A percentile compares a stretch with the other conserved stretches of the same genome.
These are phyloP conservation scores for Arctocebus calabarensis DNA, from an alignment of 2,797 vertebrate genomes.

Conservation along the genomic window DNA sequence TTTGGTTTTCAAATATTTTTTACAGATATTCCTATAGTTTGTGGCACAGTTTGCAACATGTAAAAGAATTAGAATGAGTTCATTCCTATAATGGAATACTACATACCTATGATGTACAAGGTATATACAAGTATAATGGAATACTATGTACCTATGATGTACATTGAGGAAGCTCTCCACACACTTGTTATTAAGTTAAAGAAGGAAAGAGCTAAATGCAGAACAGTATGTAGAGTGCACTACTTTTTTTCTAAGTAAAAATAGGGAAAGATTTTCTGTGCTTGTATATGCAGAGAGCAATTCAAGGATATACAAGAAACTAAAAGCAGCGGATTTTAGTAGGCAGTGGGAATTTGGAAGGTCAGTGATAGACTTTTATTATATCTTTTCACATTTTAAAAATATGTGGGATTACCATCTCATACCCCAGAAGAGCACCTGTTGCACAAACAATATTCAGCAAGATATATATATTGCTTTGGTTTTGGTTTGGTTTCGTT, in stretches of 20 bases:
- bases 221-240: background rate
- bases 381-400: background rate
- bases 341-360: background rate
- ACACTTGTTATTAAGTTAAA: background rate
- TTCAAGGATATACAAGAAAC: background rate
- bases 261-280: background rate
- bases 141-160: background rate
- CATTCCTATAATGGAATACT: background rate
- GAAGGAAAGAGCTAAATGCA: background rate
- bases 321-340: background rate
- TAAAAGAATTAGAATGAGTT: background rate
- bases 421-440: no score
- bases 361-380: background rate
- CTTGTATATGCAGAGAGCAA: background rate
- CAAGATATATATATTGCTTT: no score
- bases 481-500: no score
- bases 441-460: no score
- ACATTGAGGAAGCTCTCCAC: background rate
- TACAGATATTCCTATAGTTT: background rate
- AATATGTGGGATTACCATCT: background rate
- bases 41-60: background rate
- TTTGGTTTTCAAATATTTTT: background rate
- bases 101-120: background rate
- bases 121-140: no score
- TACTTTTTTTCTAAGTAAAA: constrained; percentile 5